Evolutionary conservation across 92 coral and sea anemone species (phyloP).

Genomic region (Montipora capitata): DNA sequence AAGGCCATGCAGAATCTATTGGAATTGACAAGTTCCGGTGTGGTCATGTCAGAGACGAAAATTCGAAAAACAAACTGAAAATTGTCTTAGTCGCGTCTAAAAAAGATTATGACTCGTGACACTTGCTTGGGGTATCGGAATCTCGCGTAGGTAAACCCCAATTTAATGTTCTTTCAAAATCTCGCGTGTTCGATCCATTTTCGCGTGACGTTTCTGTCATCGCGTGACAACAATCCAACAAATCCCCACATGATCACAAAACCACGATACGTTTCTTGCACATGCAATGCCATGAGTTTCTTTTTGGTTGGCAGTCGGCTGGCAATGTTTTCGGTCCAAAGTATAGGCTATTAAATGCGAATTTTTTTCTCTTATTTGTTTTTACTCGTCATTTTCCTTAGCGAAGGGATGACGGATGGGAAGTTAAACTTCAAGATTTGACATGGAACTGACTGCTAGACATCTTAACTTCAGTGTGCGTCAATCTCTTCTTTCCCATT

Average conservation of each 20-base stretch:
- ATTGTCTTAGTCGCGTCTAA: slow-evolving; percentile 18
- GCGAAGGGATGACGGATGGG: too few relatives aligned
- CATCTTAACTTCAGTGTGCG: too few relatives aligned
- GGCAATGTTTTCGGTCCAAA: slow-evolving; percentile 21
- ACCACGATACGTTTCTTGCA: slow-evolving; percentile 2
- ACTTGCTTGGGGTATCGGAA: background rate
- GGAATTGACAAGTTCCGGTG: slow-evolving; percentile 43
- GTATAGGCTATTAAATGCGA: too few relatives aligned
- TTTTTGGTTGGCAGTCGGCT: background rate
- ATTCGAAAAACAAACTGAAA: slow-evolving; percentile 15
- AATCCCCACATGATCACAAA: background rate
- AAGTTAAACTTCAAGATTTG: too few relatives aligned
- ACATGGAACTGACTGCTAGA: too few relatives aligned
- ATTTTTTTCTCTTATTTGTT: background rate
- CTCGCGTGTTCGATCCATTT: background rate
- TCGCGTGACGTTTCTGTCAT: slow-evolving; percentile 24
- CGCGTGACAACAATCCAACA: slow-evolving; percentile 16
- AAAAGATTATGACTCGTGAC: background rate
- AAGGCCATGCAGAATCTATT: slow-evolving; percentile 37
- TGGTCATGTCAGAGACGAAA: background rate
- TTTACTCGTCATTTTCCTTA: too few relatives aligned
- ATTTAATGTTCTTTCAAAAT: background rate
- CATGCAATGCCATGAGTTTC: slow-evolving; percentile 6
- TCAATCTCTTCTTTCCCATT: background rate
- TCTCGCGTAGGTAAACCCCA: background rate